These are phyloP conservation scores for Fistularia tabacaria DNA, from an alignment of 2,797 vertebrate genomes.

Conservation along the genomic window DNA sequence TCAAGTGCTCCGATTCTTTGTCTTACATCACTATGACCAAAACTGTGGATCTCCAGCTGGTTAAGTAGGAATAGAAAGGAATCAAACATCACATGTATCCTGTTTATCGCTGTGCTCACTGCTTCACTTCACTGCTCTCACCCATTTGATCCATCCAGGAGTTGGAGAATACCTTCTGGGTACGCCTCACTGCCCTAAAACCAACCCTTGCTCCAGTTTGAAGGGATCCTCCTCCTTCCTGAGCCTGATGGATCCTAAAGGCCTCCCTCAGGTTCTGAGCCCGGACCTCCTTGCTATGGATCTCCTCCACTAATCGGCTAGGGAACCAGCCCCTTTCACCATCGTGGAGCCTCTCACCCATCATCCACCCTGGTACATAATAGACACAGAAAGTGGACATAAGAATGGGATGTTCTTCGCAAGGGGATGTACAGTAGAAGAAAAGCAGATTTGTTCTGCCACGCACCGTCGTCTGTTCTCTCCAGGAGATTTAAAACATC, in stretches of 20 bases:
- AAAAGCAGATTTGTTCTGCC: neutral
- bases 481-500: constrained; percentile 91
- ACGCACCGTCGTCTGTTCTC: constrained; percentile 86
- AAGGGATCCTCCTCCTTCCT: constrained; percentile 61
- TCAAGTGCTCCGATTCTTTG: constrained; percentile 1
- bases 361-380: constrained; percentile 85
- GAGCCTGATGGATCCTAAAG: constrained; percentile 87
- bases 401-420: no score
- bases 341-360: constrained; percentile 92
- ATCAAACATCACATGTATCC: constrained; percentile 14
- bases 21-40: constrained; percentile 7
- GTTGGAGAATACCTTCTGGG: constrained; percentile 46
- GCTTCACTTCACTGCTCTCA: constrained; percentile 31
- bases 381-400: neutral
- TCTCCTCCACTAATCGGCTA: constrained; percentile 87
- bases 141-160: constrained; percentile 44
- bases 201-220: constrained; percentile 37
- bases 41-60: constrained; percentile 11
- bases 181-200: constrained; percentile 49
- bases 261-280: constrained; percentile 92
- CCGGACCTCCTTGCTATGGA: constrained; percentile 88
- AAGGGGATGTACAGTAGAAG: no score
- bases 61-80: constrained; percentile 3
- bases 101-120: constrained; percentile 20
- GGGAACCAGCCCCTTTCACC: constrained; percentile 97